Conservation (phyloP, 2,888 invertebrate genomes). For the Lepeophtheirus nordmannii region DNA sequence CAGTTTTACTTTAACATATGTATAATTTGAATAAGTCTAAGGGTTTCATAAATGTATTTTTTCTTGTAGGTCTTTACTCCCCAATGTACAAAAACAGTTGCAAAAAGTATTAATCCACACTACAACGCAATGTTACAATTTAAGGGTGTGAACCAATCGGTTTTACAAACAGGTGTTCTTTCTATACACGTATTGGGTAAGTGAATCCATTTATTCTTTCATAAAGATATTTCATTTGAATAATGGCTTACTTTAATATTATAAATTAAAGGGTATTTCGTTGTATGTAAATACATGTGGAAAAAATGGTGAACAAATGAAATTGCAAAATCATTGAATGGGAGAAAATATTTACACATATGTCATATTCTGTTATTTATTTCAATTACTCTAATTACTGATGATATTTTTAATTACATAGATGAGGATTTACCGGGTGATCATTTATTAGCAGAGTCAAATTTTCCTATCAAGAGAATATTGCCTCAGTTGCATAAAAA, state of each 20-base stretch:
- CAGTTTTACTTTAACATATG: too few relatives aligned
- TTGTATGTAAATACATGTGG: too few relatives aligned
- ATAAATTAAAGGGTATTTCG: too few relatives aligned
- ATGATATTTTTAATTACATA: background rate
- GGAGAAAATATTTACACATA: too few relatives aligned
- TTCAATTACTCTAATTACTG: too few relatives aligned
- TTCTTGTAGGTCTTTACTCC: conserved; percentile 2
- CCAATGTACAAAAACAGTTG: conserved; percentile 22
- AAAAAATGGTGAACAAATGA: too few relatives aligned
- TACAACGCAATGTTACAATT: conserved; percentile 21
- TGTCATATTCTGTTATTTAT: too few relatives aligned
- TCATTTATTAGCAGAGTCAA: conserved; percentile 22
- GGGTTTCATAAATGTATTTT: background rate
- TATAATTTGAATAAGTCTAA: too few relatives aligned
- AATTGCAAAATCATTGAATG: too few relatives aligned
- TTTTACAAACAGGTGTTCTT: background rate
- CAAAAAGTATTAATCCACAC: conserved; percentile 21
- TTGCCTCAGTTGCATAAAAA: conserved; percentile 24
- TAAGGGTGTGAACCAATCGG: conserved; percentile 2
- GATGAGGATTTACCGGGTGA: conserved; percentile 24
- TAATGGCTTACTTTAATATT: too few relatives aligned
- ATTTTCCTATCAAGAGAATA: conserved; percentile 11
- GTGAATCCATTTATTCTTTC: background rate
- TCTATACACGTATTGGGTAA: conserved; percentile 18
- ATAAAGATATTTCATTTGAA: background rate